Conservation (phyloP, 2,888 invertebrate genomes). For the Tinea pellionella region DNA sequence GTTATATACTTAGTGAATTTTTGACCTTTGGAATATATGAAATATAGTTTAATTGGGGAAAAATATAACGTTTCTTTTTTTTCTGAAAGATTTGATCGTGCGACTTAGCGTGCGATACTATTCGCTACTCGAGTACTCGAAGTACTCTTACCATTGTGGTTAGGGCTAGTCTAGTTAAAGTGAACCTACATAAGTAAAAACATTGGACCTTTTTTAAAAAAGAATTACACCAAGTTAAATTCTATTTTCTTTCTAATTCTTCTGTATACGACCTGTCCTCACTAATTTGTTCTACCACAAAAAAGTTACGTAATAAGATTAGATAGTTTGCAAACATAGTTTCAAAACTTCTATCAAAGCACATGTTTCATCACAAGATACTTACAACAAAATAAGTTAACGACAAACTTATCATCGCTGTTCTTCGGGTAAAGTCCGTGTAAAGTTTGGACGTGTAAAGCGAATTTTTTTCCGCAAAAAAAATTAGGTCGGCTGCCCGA, state of each 20-base stretch:
- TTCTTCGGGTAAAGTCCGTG: neutral
- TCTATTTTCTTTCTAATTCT: neutral
- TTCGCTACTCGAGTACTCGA: too few relatives aligned
- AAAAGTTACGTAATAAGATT: neutral
- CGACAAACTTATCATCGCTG: conserved; percentile 1
- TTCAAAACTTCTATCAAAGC: neutral
- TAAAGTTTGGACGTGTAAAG: neutral
- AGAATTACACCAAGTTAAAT: neutral
- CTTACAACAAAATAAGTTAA: conserved; percentile 3
- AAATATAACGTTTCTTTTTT: too few relatives aligned
- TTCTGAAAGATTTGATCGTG: too few relatives aligned
- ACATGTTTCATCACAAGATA: neutral
- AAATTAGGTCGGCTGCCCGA: conserved; percentile 30
- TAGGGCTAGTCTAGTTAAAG: neutral
- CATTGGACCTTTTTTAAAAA: neutral
- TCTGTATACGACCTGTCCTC: neutral
- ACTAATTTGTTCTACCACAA: neutral
- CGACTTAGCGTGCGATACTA: too few relatives aligned
- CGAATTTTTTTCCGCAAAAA: conserved; percentile 16
- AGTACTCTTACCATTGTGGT: too few relatives aligned
- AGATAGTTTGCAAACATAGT: neutral
- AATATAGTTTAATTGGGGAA: neutral
- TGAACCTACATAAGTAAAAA: neutral
- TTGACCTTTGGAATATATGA: too few relatives aligned
- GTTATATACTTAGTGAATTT: neutral